Evolutionary conservation across 2,888 invertebrate genomes (phyloP).

Genomic region (Ommatoiulus sabulosus): DNA sequence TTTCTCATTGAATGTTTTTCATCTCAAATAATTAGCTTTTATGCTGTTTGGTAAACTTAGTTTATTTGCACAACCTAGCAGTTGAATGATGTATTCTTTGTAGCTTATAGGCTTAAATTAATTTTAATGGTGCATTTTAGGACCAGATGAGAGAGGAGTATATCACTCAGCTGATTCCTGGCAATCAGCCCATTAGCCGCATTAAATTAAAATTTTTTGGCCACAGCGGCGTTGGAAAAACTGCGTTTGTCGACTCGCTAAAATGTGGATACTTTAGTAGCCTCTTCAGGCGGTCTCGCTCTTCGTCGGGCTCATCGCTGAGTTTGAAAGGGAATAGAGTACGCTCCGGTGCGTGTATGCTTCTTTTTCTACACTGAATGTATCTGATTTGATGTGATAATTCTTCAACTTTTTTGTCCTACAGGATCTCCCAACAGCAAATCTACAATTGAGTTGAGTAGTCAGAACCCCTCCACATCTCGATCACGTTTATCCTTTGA

Average conservation of each 20-base stretch:
- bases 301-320: slow-evolving; percentile 60
- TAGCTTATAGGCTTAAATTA: neutral
- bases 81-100: neutral
- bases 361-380: too few relatives aligned
- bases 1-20: neutral
- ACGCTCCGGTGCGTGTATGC: slow-evolving; percentile 51
- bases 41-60: neutral
- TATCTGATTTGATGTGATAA: too few relatives aligned
- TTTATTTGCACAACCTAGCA: neutral
- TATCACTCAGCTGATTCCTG: slow-evolving; percentile 76
- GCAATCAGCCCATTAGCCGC: slow-evolving; percentile 72
- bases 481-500: slow-evolving; percentile 68
- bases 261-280: slow-evolving; percentile 77
- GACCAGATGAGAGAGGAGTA: slow-evolving; percentile 70
- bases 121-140: slow-evolving; percentile 58
- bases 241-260: slow-evolving; percentile 76
- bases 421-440: slow-evolving; percentile 61
- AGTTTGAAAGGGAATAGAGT: slow-evolving; percentile 54
- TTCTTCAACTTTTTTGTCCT: slow-evolving; percentile 32
- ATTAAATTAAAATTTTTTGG: slow-evolving; percentile 79
- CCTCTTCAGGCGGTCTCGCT: slow-evolving; percentile 71
- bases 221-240: slow-evolving; percentile 80
- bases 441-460: slow-evolving; percentile 61
- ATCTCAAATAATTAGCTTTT: neutral
- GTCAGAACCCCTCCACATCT: slow-evolving; percentile 56